Conservation (phyloP, 2,888 invertebrate genomes). For the Pseudococcus longispinus region DNA sequence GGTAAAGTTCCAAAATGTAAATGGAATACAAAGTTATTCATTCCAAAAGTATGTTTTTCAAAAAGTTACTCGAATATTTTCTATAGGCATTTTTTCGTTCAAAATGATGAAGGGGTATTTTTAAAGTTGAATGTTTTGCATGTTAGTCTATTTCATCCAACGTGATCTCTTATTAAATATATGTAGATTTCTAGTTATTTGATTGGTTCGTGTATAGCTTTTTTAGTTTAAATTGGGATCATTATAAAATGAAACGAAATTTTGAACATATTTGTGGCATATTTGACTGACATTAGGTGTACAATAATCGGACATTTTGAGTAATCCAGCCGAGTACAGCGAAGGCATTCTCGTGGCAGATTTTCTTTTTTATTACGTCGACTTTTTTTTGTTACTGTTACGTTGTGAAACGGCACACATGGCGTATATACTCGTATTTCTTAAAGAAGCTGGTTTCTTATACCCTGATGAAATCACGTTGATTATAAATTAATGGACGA, state of each 20-base stretch:
- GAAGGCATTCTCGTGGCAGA: background rate
- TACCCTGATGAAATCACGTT: background rate
- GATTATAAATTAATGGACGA: constrained; percentile 15
- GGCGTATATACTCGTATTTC: background rate
- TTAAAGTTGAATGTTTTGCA: background rate
- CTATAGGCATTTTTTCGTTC: background rate
- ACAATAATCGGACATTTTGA: background rate
- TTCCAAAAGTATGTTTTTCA: background rate
- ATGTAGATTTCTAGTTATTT: no score
- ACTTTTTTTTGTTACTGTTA: background rate
- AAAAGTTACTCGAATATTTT: background rate
- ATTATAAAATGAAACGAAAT: no score
- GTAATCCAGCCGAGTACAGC: background rate
- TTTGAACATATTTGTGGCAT: background rate
- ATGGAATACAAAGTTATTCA: background rate
- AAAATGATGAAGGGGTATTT: background rate
- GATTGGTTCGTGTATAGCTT: no score
- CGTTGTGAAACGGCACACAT: background rate
- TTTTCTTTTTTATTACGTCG: background rate
- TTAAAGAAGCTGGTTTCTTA: background rate
- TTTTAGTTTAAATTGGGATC: no score
- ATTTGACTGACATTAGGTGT: background rate
- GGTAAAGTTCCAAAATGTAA: no score
- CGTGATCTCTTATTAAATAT: no score
- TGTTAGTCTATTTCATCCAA: no score